Base-by-base conservation (phyloP, 30 jellyfish, hydroid and myxozoan species). In the Phacellophora camtschatica region DNA sequence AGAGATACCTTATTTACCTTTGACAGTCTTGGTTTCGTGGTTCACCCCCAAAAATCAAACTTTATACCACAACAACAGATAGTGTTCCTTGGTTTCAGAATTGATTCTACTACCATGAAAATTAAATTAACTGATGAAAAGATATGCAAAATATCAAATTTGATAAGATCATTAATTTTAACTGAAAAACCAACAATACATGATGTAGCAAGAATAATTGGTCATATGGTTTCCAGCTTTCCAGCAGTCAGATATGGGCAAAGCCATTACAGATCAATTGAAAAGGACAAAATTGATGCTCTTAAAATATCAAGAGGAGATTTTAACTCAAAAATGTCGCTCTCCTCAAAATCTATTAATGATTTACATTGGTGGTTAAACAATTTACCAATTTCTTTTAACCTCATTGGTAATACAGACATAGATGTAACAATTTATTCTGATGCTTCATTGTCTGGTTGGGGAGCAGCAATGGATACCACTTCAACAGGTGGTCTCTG, bases 221-320 rank as follows among this genome's bases (percentile, higher is more conserved):
- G 84, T 9, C 18, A 61, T 41, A 48, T 79, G 45, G 79, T 63
- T n/a, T 79, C 90, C 20, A 79, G 84, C 74, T 64, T 79, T 5
- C 90, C 90, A 22, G 90, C 90, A 46, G 83, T 64, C 28, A 57
- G 49, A 31, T 79, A 15, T 58, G 83, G 88, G 20, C 25, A 25
- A 4, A 19, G 48, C 65, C 27, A 79, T 56, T 66, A 32, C 45
- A 28, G 90, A 50, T 18, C 28, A 8, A 32, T 72, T 20, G 71
- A 56, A 30, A 15, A 29, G 19, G 55, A 54, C 34, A 73, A 73
- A 22, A 49, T 54, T 11, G 36, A 53, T 4, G 63, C 73, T 28
- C 39, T 72, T 1, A 50, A 48, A 50, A 9, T 28, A 32, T 49
- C 15, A 20, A 72, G 35, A 63, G 62, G 80, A 66, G 39, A 35